Base-by-base conservation (phyloP, 2,888 invertebrate species). In the Perdita meconis region DNA sequence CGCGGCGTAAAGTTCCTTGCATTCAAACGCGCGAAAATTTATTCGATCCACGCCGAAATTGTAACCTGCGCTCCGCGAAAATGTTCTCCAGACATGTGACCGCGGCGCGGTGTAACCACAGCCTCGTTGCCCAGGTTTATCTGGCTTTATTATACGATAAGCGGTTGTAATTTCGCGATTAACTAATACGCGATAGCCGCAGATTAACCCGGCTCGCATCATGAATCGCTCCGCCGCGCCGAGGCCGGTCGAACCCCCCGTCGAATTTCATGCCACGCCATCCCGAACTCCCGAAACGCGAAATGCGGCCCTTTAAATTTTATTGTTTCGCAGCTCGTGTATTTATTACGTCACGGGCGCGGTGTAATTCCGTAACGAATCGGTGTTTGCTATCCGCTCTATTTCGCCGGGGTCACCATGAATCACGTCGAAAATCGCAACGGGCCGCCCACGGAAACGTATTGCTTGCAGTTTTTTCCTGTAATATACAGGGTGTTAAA, bases 351-450 rank as follows among this genome's bases (percentile, higher is more conserved):
- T 59, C 68, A 24, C 59, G 13, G 53, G 24, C 34, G 3, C n/a
- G 42, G 19, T 53, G 53, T 59, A 44, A 60, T 68, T 72, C 53
- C 13, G 26, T 44, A 72, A 72, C 68, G 59, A 53, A 67, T 71
- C 57, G 67, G 19, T 51, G 67, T 42, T 67, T 26, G 42, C 24
- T 42, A 30, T 30, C 51, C 36, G 66, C 30, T 40, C 30, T 66
- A 50, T 56, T 66, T 47, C 40, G n/a, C 30, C 4, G n/a, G 3
- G 5, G 19, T 2, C 2, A 3, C 19, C 40, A 40, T 71, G 57
- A 66, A 51, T 71, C 71, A 67, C 34, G n/a, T 12, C 16, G 50
- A 16, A 57, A 71, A 57, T 67, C 57, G 40, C 40, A 10, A 26
- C 44, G 16, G 51, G 44, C 34, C 34, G 12, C 10, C 10, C 36